Evolutionary conservation across 30 jellyfish, hydroid and myxozoan genomes (phyloP), one percentile per base, ranked within the genome.

Genomic region (Sanderia malayensis): DNA sequence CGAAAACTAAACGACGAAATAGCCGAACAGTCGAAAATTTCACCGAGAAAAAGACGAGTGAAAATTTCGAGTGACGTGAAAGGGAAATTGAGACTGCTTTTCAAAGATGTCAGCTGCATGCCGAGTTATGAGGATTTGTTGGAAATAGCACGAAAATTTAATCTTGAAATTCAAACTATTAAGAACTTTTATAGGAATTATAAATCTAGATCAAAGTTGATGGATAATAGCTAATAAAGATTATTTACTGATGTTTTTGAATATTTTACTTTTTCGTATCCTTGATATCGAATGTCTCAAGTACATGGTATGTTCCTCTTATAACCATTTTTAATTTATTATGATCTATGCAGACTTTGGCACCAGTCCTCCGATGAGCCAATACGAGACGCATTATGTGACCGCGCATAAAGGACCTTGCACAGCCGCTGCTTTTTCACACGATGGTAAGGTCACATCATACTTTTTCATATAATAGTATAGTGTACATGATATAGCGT

Each of bases 331-430:
- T n/a, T n/a, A n/a, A n/a, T n/a, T n/a, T n/a, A n/a, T n/a, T n/a
- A n/a, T n/a, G n/a, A n/a, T n/a, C n/a, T n/a, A n/a, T n/a, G 90
- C 76, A 92, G 98, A 81, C 46, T 84, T 67, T 73, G 98, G 98
- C 8, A 93, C 99, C 34, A 93, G 96, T 61, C 99, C 99, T 10
- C 99, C 99, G 20, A 94, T 81, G 78, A 77, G 82, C 46, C 97
- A 86, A 52, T 93, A 93, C 71, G 97, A 93, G 73, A 85, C 99
- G 17, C 97, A 93, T 65, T 93, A 93, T 82, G 97, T 85, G 55
- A 93, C 99, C 37, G 96, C 99, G 20, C 99, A 93, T 83, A 93
- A 93, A 63, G 99, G 97, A 46, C 99, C 99, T 1, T 91, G 93
- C 78, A 93, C 99, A 11, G 83, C 95, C 1, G 99, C 99, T 26